phyloP scores from a whole-genome alignment of 30 jellyfish, hydroid and myxozoan genomes.

The Turritopsis dohrnii region DNA sequence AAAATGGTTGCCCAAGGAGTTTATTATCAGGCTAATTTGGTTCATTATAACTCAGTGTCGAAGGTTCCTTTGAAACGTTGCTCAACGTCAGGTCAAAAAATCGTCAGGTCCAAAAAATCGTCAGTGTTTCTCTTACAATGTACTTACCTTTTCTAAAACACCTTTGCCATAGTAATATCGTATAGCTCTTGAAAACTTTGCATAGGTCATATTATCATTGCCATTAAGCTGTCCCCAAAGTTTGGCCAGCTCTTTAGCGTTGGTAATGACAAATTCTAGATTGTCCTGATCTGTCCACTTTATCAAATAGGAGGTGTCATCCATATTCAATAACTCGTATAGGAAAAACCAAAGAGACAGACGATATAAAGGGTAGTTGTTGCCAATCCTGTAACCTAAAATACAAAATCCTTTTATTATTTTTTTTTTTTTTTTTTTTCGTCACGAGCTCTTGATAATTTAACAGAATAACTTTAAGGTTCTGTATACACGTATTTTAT shows the following conservation, averaged over 20 bases:
- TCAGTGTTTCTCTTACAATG: no score
- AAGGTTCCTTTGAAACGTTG: no score
- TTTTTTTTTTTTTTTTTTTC: no score
- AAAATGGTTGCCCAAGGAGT: no score
- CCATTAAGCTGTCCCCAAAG: constrained; percentile 42
- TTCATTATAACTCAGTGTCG: no score
- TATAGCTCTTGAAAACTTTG: constrained; percentile 37
- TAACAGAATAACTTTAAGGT: no score
- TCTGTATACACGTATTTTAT: no score
- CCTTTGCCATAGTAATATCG: constrained; percentile 52
- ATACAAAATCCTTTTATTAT: no score
- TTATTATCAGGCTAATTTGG: no score
- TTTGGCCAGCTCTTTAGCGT: constrained; percentile 34
- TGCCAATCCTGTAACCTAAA: not conserved
- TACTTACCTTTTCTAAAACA: constrained; percentile 46
- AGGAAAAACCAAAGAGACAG: not conserved
- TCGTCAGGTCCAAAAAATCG: no score
- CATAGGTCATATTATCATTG: constrained; percentile 42
- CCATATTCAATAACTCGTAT: constrained; percentile 2
- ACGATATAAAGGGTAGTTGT: not conserved
- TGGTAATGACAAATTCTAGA: constrained; percentile 20
- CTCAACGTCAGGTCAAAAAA: no score
- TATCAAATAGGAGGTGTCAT: not conserved
- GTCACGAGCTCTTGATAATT: no score
- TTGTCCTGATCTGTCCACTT: constrained; percentile 27